Evolutionary conservation across 2,113 vertebrate species (phyloP).

Genomic region (Epinephelus lanceolatus): DNA sequence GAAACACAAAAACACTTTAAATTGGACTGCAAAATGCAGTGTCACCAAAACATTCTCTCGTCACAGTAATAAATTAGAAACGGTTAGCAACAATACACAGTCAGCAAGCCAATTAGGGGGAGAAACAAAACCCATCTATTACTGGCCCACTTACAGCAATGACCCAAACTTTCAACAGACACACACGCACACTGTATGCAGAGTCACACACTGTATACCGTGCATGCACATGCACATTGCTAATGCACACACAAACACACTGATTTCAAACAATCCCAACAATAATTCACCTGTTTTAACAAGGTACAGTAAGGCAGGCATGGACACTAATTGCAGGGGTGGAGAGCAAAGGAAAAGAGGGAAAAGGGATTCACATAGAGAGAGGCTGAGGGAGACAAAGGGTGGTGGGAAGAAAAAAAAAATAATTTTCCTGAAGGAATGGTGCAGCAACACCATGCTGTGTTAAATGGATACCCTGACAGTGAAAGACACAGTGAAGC

Average conservation of each 20-base stretch:
- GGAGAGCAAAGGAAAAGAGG: slow-evolving; percentile 33
- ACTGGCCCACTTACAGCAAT: slow-evolving; percentile 36
- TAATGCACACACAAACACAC: not conserved
- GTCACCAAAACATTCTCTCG: slow-evolving; percentile 57
- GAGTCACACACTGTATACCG: not conserved
- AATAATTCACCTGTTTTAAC: slow-evolving; percentile 72
- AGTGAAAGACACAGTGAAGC: slow-evolving; percentile 60
- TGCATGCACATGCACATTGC: not conserved
- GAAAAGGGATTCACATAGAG: slow-evolving; percentile 34
- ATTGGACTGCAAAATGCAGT: slow-evolving; percentile 66
- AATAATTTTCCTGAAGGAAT: slow-evolving; percentile 53
- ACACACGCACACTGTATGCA: slow-evolving; percentile 1
- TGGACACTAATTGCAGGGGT: slow-evolving; percentile 51
- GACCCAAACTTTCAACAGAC: slow-evolving; percentile 43
- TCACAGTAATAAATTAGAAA: slow-evolving; percentile 68
- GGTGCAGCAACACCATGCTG: slow-evolving; percentile 59
- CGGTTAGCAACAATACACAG: slow-evolving; percentile 65
- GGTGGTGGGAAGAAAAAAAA: not conserved
- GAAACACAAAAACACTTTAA: slow-evolving; percentile 68
- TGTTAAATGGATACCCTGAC: slow-evolving; percentile 68
- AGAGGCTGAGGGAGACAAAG: slow-evolving; percentile 17
- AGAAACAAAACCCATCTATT: slow-evolving; percentile 67
- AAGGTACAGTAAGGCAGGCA: slow-evolving; percentile 49
- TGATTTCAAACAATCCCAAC: slow-evolving; percentile 56
- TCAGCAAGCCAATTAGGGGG: slow-evolving; percentile 64